Base-by-base conservation (phyloP, 2,888 invertebrate species). In the Frankliniella intonsa region DNA sequence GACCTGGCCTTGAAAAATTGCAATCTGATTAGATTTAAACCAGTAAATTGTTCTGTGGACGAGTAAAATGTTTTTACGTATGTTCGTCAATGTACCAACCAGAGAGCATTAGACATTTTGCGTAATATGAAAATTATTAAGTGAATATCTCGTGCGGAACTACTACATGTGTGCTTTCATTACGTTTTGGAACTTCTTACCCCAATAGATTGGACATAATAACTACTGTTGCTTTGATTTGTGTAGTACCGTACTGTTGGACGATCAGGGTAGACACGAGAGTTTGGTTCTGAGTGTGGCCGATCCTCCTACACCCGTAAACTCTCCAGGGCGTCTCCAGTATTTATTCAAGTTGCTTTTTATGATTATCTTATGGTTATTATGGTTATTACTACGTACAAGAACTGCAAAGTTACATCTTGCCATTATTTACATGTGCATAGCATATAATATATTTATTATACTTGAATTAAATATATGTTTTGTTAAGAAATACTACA, bases 381-480 rank as follows among this genome's bases (percentile, higher is more conserved):
- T 76, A 76, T 76, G 69, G 12, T 76, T 76, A 76, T 76, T 76
- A 76, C 69, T 76, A 76, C 69, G 25, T 76, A 76, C 69, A 76
- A 76, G 69, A 76, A 76, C 69, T 76, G 69, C 69, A 76, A 76
- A 76, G 25, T 22, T 76, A 76, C 69, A 76, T 76, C 69, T 76
- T 76, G 69, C 69, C 69, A 76, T 76, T 76, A 76, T 76, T 76
- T 76, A 76, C 69, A 76, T 76, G 69, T 76, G 69, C 69, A 76
- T 76, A 76, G 69, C 69, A 76, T 76, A 76, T 76, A 76, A 76
- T 76, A 76, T 25, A 76, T 25, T 76, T 76, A 76, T 76, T 76
- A 76, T 76, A 76, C 69, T 25, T 76, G 25, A 76, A 76, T 25
- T 76, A 76, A 76, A 76, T 76, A 76, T 76, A 76, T 76, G 69